A percentile compares a stretch with the other conserved stretches of the same genome.
Conservation (phyloP, 2,797 vertebrate genomes). For the Neostethus bicornis region DNA sequence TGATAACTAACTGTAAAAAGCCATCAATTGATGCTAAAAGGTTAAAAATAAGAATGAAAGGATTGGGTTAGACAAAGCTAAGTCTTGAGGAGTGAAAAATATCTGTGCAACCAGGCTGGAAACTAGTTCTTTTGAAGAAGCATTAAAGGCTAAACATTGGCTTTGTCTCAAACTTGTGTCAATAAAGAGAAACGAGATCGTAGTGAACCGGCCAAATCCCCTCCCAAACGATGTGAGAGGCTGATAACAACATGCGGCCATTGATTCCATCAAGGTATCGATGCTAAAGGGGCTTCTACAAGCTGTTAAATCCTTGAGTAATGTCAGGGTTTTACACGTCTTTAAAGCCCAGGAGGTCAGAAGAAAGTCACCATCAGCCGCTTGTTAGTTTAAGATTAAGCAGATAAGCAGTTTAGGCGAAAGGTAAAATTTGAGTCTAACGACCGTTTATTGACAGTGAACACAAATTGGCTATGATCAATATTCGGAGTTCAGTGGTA, state of each 20-base stretch:
- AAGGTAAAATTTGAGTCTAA: no score
- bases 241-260: background rate
- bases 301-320: background rate
- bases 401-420: background rate
- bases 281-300: background rate
- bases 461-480: no score
- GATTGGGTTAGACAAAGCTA: conserved; percentile 9
- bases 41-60: conserved; percentile 13
- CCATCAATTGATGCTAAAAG: conserved; percentile 11
- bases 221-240: background rate
- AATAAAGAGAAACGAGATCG: background rate
- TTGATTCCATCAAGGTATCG: background rate
- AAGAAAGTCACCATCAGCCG: background rate
- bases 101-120: conserved; percentile 6
- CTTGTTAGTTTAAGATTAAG: background rate
- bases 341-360: no score
- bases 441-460: no score
- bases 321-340: background rate
- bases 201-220: background rate
- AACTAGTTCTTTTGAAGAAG: background rate
- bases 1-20: conserved; percentile 11
- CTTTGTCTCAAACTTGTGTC: background rate
- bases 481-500: no score
- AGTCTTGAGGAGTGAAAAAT: background rate
- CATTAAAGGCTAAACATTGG: background rate